A percentile compares a stretch with the other conserved stretches of the same genome.
phyloP scores from a whole-genome alignment of 2,113 vertebrate species.

The Cebidichthys violaceus region DNA sequence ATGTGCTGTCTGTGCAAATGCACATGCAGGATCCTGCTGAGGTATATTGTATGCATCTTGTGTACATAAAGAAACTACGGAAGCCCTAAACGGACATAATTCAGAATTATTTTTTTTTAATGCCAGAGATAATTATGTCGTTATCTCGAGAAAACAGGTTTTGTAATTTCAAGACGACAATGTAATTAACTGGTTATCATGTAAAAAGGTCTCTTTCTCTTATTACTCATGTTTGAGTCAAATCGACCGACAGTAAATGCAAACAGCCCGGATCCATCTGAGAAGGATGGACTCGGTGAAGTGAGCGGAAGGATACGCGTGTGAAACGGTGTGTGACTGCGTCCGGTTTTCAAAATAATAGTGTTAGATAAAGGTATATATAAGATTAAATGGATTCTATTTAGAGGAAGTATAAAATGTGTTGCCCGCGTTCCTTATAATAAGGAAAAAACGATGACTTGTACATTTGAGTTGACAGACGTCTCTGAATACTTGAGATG shows the following conservation, averaged over 20 bases:
- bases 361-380: neutral
- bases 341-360: neutral
- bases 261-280: too few relatives aligned
- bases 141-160: neutral
- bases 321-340: neutral
- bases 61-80: slow-evolving; percentile 52
- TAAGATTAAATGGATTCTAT: neutral
- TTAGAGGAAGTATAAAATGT: neutral
- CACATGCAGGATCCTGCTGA: slow-evolving; percentile 47
- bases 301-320: neutral
- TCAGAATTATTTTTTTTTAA: neutral
- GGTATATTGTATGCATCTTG: slow-evolving; percentile 45
- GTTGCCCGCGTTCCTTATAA: neutral
- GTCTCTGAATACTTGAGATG: neutral
- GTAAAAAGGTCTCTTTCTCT: neutral
- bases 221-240: neutral
- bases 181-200: neutral
- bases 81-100: neutral
- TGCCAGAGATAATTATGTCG: neutral
- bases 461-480: neutral
- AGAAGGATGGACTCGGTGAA: neutral
- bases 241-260: neutral
- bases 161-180: neutral
- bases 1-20: slow-evolving; percentile 47
- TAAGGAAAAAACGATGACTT: neutral